Evolutionary conservation across 2,888 invertebrate genomes (phyloP), one percentile per base, ranked within the genome.

Genomic region (Brachypterus glaber): DNA sequence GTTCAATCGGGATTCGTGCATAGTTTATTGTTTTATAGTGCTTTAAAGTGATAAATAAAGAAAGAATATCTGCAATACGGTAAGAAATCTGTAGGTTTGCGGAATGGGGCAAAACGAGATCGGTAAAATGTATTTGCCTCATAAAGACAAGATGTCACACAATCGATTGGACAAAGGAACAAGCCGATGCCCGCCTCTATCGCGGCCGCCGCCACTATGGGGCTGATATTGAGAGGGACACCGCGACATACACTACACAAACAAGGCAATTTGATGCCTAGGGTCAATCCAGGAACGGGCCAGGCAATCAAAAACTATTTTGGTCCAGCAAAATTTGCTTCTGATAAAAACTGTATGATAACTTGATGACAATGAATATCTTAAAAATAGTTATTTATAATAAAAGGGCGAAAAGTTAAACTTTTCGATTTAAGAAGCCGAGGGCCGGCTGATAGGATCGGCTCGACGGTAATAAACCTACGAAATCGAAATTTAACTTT

Each of bases 141-240:
- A 62, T 63, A 63, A 63, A 63, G 60, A 57, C 62, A 62, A 61
- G 60, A 63, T 63, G 63, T 60, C 61, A 60, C 63, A 58, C 60
- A 61, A 63, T 63, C 63, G 63, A 63, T 63, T 62, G 58, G 57
- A 53, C 58, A 57, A 59, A 58, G 58, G 59, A 60, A 59, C 59
- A 59, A 54, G 55, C 58, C 53, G 53, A 50, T 9, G 21, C 21
- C 21, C 7, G 7, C 21, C 9, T 9, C 21, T 21, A 5, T 9
- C 21, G 21, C 21, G 7, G 9, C 21, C 7, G 21, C 21, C 7
- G 9, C 21, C 21, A 7, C 21, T 9, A 21, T 21, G 21, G 21
- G n/a, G 50, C 51, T 51, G 53, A 57, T 59, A 58, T 59, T 56
- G 54, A 50, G 54, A 52, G 57, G 53, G 55, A 52, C 56, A 52